Evolutionary conservation across 2,113 vertebrate genomes (phyloP).

Genomic region (Entelurus aequoreus): DNA sequence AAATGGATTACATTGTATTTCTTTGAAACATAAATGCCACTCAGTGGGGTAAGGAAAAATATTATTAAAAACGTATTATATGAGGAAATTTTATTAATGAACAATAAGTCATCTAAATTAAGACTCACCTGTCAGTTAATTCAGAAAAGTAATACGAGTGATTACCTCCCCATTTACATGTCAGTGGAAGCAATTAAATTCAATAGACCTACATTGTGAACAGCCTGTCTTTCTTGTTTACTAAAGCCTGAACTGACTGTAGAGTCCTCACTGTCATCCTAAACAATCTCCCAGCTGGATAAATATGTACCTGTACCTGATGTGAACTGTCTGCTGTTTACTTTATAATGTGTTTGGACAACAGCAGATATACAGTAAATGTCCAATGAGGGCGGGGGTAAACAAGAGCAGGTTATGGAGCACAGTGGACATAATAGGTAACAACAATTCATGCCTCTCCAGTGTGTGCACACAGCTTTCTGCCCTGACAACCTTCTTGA

Average conservation of each 20-base stretch:
- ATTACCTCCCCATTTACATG: neutral
- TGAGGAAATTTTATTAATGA: neutral
- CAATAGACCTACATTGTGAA: constrained; percentile 16
- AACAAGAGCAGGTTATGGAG: constrained; percentile 6
- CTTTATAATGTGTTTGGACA: constrained; percentile 22
- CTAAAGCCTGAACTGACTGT: constrained; percentile 36
- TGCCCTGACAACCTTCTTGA: constrained; percentile 17
- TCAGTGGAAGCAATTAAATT: constrained; percentile 4
- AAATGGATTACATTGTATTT: no score
- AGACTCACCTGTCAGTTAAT: neutral
- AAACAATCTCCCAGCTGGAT: constrained; percentile 59
- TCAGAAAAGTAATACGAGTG: no score
- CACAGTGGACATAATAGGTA: neutral
- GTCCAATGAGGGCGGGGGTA: neutral
- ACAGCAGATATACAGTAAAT: constrained; percentile 28
- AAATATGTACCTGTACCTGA: constrained; percentile 53
- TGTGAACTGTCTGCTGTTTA: constrained; percentile 15
- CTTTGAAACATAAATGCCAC: no score
- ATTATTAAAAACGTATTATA: neutral
- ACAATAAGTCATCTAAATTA: neutral
- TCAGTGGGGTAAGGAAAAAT: neutral
- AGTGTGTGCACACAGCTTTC: neutral
- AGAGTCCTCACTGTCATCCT: constrained; percentile 20
- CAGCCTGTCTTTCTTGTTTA: constrained; percentile 44
- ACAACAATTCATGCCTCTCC: neutral